phyloP scores from a whole-genome alignment of 1,140 invertebrate species.

The Drosophila miranda region DNA sequence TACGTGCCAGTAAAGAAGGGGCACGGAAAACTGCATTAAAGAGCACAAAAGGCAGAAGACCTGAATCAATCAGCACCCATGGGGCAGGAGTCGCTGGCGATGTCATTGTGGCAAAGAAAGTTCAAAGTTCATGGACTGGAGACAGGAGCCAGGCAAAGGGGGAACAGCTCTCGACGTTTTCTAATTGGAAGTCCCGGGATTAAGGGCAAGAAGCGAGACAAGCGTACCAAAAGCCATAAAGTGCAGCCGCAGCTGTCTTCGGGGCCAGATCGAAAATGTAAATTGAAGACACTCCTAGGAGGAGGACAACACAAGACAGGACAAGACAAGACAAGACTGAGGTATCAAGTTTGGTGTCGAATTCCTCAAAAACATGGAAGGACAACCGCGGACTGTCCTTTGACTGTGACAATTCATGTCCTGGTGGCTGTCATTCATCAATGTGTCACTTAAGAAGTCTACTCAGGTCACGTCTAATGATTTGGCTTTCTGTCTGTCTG shows the following conservation, averaged over 20 bases:
- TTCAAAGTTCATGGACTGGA: slow-evolving; percentile 42
- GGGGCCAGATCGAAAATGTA: slow-evolving; percentile 21
- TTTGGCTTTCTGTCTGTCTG: slow-evolving; percentile 40
- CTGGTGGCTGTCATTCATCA: slow-evolving; percentile 51
- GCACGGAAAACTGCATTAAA: slow-evolving; percentile 21
- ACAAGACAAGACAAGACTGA: slow-evolving; percentile 1
- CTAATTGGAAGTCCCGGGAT: not conserved
- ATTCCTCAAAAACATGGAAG: slow-evolving; percentile 1
- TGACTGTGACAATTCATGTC: not conserved
- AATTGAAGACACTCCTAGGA: slow-evolving; percentile 11
- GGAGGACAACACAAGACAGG: not conserved
- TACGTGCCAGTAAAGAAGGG: too few relatives aligned
- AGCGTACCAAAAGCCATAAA: slow-evolving; percentile 42
- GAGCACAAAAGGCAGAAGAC: slow-evolving; percentile 12
- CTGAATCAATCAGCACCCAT: slow-evolving; percentile 46
- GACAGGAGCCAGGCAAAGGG: not conserved
- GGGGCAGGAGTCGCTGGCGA: not conserved
- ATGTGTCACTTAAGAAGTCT: slow-evolving; percentile 62
- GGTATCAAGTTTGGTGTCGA: too few relatives aligned
- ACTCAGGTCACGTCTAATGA: slow-evolving; percentile 50
- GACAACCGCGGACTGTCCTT: slow-evolving; percentile 20
- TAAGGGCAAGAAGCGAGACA: not conserved
- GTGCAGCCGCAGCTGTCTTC: slow-evolving; percentile 40
- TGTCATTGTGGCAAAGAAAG: slow-evolving; percentile 24
- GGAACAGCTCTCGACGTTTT: slow-evolving; percentile 16